Conservation (phyloP, 2,888 invertebrate genomes). For the Pandemis heparana region DNA sequence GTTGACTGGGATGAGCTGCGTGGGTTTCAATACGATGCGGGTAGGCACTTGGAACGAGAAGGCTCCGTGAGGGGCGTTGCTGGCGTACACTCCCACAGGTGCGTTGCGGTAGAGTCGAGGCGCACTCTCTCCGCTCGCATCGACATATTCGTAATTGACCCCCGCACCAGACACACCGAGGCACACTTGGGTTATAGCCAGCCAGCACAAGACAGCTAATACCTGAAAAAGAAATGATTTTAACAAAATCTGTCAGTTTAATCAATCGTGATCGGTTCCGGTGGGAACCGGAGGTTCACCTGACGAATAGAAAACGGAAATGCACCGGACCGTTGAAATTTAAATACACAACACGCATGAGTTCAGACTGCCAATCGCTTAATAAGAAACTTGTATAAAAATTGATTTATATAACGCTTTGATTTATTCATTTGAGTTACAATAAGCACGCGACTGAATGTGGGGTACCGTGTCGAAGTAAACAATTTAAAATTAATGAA, state of each 20-base stretch:
- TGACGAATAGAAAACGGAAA: conserved; percentile 32
- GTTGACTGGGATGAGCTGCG: conserved; percentile 65
- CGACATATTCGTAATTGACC: conserved; percentile 54
- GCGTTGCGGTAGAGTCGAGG: conserved; percentile 69
- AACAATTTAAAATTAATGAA: not conserved
- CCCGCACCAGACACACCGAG: conserved; percentile 56
- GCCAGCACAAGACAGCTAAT: conserved; percentile 65
- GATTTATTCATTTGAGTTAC: conserved; percentile 26
- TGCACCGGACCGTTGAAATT: conserved; percentile 32
- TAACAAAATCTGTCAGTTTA: conserved; percentile 36
- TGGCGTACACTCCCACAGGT: conserved; percentile 71
- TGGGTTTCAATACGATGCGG: conserved; percentile 56
- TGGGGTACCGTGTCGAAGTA: not conserved
- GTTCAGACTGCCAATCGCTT: conserved; percentile 6
- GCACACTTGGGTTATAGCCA: conserved; percentile 57
- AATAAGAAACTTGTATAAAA: conserved; percentile 18
- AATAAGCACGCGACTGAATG: conserved; percentile 15
- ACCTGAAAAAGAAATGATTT: conserved; percentile 63
- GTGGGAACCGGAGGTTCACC: conserved; percentile 2
- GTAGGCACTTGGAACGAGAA: conserved; percentile 70
- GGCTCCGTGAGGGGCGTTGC: conserved; percentile 70
- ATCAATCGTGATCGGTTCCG: conserved; percentile 36
- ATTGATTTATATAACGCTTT: conserved; percentile 27
- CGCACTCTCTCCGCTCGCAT: conserved; percentile 68
- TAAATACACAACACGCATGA: conserved; percentile 33